Evolutionary conservation across 2,888 invertebrate species (phyloP).

Genomic region (Melanargia galathea): DNA sequence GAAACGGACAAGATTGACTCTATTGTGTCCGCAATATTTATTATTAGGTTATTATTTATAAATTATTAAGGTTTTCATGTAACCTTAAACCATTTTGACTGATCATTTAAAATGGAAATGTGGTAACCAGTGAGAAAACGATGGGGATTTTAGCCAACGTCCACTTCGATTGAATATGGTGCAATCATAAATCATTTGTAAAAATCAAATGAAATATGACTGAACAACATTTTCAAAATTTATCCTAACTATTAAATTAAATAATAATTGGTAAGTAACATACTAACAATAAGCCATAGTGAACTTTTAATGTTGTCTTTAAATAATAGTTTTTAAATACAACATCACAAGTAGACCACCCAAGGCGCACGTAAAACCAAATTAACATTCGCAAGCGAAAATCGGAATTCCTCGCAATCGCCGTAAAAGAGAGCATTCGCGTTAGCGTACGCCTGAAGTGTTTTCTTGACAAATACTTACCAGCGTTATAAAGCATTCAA

Average conservation of each 20-base stretch:
- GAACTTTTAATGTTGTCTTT: conserved; percentile 17
- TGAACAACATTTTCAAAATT: conserved; percentile 23
- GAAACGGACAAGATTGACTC: too few relatives aligned
- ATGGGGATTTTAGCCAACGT: background rate
- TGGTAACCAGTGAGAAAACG: too few relatives aligned
- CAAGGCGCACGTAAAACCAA: conserved; percentile 62
- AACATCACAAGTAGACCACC: conserved; percentile 41
- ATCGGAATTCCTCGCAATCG: conserved; percentile 35
- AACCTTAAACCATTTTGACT: too few relatives aligned
- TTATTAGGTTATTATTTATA: too few relatives aligned
- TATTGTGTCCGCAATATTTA: too few relatives aligned
- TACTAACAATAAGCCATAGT: conserved; percentile 11
- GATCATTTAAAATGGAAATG: background rate
- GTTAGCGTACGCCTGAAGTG: conserved; percentile 63
- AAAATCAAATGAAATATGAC: conserved; percentile 18
- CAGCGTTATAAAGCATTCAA: conserved; percentile 36
- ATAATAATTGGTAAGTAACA: conserved; percentile 20
- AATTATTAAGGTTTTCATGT: too few relatives aligned
- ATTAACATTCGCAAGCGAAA: conserved; percentile 50
- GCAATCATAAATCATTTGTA: conserved; percentile 19
- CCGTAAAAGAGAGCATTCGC: conserved; percentile 49
- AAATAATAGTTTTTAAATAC: conserved; percentile 13
- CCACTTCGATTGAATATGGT: conserved; percentile 8
- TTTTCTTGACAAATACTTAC: conserved; percentile 40
- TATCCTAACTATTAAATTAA: conserved; percentile 17